A percentile compares a stretch with the other conserved stretches of the same genome.
Conservation (phyloP, 2,797 vertebrate genomes). For the Thalassophryne amazonica region DNA sequence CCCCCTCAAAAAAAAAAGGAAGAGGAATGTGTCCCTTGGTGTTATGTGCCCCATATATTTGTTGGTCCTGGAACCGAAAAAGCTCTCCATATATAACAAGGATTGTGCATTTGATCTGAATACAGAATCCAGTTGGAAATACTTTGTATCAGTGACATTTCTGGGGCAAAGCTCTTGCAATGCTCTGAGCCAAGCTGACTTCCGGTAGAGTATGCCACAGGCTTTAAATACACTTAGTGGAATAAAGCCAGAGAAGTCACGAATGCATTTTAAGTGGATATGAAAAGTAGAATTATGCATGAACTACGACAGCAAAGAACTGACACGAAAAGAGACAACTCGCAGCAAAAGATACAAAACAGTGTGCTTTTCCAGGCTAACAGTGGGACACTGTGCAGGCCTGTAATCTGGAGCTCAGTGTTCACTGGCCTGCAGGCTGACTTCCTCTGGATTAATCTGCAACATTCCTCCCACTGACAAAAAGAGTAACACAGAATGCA, state of each 20-base stretch:
- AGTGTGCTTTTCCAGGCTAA: constrained; percentile 26
- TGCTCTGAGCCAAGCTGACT: constrained; percentile 35
- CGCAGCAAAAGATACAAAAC: constrained; percentile 22
- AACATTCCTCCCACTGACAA: constrained; percentile 52
- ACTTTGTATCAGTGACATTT: constrained; percentile 61
- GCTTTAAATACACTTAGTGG: constrained; percentile 44
- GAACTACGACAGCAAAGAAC: constrained; percentile 30
- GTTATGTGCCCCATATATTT: constrained; percentile 54
- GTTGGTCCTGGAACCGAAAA: constrained; percentile 30
- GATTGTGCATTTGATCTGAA: not conserved
- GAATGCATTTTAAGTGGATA: constrained; percentile 22
- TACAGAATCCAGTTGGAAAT: constrained; percentile 25
- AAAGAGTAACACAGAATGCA: constrained; percentile 20
- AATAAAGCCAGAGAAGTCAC: constrained; percentile 11
- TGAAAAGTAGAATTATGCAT: constrained; percentile 21
- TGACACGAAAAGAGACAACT: not conserved
- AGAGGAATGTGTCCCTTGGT: constrained; percentile 35
- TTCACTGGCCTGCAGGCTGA: constrained; percentile 46
- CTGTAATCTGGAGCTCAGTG: constrained; percentile 36
- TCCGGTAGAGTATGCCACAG: constrained; percentile 17
- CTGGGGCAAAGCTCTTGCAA: constrained; percentile 54
- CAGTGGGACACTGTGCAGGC: constrained; percentile 68
- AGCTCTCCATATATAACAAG: constrained; percentile 27
- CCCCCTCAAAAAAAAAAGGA: constrained; percentile 16
- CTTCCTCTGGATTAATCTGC: constrained; percentile 66